Base-by-base conservation (phyloP, 2,113 vertebrate genomes). In the Cavia aperea region DNA sequence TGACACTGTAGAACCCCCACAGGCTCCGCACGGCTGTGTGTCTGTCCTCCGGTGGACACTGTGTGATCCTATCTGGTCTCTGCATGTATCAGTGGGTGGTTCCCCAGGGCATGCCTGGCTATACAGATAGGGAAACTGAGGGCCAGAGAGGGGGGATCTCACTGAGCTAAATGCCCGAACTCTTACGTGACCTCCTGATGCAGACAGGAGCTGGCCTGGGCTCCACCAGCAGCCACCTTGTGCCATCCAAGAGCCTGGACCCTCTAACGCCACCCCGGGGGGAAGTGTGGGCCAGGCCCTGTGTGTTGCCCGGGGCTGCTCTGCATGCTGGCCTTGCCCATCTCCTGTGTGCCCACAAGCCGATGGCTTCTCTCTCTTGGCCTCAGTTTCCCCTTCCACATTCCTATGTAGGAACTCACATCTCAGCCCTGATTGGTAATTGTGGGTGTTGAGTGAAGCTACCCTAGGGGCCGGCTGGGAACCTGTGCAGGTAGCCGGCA, bases 381-480 rank as follows among this genome's bases (percentile, higher is more conserved):
- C 54, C 65, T 33, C 29, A 13, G 66, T 16, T 16, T 70, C 43
- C 56, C 54, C 19, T 33, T n/a, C 62, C 29, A 33, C 5, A 16
- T 12, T 21, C 33, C 2, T 6, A 39, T 60, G 62, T 6, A 23
- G 75, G 26, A 9, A n/a, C 7, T 36, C 60, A 13, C 33, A 49
- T 21, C 62, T 31, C 4, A 4, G 62, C 51, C n/a, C n/a, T 2
- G 2, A 15, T 12, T 14, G 60, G 49, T 14, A 13, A 49, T 12
- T n/a, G 46, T n/a, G 29, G 31, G 29, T n/a, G 13, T 49, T 12
- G 1, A 21, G 58, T 14, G 3, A 39, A 36, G 16, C 31, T 5
- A 26, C 9, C 24, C 1, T 4, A 58, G 18, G 7, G 26, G 39
- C 33, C 62, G 78, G 5, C 13, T 0, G 0, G 1, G 29, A 0